Conservation (phyloP, 2,888 invertebrate species). For the Spodoptera littoralis region DNA sequence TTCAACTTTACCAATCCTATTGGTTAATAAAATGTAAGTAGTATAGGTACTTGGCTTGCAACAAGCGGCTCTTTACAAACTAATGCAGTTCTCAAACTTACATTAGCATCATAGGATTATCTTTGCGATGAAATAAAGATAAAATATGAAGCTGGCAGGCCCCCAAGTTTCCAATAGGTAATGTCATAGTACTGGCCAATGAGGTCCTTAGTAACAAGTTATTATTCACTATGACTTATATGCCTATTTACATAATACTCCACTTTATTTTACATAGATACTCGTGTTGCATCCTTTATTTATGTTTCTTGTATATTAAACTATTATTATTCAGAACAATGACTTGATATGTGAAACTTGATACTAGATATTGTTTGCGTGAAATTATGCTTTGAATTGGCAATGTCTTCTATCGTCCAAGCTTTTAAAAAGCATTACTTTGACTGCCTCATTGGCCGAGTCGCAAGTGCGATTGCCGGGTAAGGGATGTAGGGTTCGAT, state of each 20-base stretch:
- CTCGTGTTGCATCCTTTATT: neutral
- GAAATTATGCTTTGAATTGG: too few species aligned
- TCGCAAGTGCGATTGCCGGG: too few species aligned
- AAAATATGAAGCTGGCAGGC: constrained; percentile 36
- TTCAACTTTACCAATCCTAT: too few species aligned
- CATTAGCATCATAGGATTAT: constrained; percentile 24
- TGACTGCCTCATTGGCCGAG: too few species aligned
- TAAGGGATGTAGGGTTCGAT: too few species aligned
- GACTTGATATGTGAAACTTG: too few species aligned
- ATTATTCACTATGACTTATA: constrained; percentile 31
- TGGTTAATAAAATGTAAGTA: too few species aligned
- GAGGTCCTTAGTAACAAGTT: constrained; percentile 13
- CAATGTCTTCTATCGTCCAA: too few species aligned
- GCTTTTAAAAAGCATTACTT: too few species aligned
- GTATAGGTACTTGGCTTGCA: neutral
- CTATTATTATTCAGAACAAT: neutral
- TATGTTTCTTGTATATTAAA: neutral
- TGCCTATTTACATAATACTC: constrained; percentile 22
- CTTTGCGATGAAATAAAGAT: constrained; percentile 27
- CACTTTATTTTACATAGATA: constrained; percentile 13
- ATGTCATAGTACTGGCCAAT: constrained; percentile 21
- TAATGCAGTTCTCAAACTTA: constrained; percentile 1
- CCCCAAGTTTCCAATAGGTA: constrained; percentile 38
- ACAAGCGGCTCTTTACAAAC: neutral
- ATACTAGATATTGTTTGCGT: too few species aligned